Evolutionary conservation across 2,888 invertebrate species (phyloP).

Genomic region (Megalurothrips usitatus): DNA sequence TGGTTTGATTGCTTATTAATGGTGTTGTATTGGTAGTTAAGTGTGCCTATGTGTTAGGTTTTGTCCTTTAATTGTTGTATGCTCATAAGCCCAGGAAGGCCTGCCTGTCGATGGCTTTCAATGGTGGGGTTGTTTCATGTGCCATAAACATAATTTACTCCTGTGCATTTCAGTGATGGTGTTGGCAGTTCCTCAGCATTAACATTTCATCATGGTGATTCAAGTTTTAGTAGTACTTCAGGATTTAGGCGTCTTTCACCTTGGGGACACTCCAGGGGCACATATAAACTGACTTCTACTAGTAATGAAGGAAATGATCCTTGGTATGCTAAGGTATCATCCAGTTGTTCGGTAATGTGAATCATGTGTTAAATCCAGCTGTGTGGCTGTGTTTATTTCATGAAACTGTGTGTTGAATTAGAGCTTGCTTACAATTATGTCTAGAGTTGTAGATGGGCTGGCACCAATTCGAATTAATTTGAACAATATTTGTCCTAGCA

Average conservation of each 20-base stretch:
- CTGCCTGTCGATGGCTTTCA: background rate
- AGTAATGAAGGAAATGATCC: background rate
- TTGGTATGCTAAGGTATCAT: constrained; percentile 14
- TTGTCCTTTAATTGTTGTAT: background rate
- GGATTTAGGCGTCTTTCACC: background rate
- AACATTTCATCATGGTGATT: background rate
- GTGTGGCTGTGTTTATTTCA: background rate
- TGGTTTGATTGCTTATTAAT: background rate
- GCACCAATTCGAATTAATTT: background rate
- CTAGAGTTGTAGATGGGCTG: no score
- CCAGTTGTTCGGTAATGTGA: background rate
- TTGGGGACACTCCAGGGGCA: background rate
- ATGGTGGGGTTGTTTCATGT: background rate
- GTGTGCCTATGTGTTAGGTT: background rate
- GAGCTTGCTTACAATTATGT: background rate
- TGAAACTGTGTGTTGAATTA: background rate
- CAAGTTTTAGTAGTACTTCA: background rate
- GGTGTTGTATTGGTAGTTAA: background rate
- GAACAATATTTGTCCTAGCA: background rate
- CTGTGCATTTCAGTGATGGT: constrained; percentile 2
- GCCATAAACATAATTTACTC: background rate
- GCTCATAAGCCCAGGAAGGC: background rate
- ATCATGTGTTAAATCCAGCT: background rate
- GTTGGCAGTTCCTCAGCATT: background rate
- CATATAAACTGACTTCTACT: background rate